These are phyloP conservation scores for Phodopus roborovskii DNA, from an alignment of 2,113 vertebrate genomes.

Conservation along the genomic window DNA sequence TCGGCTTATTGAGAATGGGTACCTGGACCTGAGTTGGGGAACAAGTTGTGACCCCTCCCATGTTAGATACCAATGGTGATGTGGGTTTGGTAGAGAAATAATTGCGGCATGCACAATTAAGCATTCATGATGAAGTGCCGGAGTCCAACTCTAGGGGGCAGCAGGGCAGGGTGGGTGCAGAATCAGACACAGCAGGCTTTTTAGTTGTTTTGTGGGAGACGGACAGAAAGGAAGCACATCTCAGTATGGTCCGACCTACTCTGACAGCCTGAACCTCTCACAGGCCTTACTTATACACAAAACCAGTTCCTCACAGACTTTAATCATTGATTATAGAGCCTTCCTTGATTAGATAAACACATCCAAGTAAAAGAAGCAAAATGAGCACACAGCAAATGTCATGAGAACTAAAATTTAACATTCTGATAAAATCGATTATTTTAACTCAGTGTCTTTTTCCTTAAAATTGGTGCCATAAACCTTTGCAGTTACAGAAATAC, in stretches of 20 bases:
- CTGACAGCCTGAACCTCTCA: not conserved
- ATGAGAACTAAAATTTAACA: not conserved
- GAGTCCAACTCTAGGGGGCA: not conserved
- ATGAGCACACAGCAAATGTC: constrained; percentile 38
- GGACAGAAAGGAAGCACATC: not conserved
- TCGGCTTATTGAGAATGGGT: not conserved
- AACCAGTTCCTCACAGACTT: not conserved
- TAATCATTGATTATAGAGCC: not conserved
- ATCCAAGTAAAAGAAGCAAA: not conserved
- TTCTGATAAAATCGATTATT: not conserved
- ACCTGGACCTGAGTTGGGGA: not conserved
- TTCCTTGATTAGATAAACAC: not conserved
- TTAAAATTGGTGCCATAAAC: not conserved
- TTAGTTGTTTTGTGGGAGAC: not conserved
- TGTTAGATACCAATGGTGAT: not conserved
- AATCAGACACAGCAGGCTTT: not conserved
- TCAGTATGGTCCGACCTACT: not conserved
- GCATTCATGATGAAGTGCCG: not conserved
- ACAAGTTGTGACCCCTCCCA: not conserved
- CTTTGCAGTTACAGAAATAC: not conserved
- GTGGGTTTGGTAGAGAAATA: not conserved
- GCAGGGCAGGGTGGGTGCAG: not conserved
- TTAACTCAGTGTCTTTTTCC: not conserved
- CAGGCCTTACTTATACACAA: not conserved
- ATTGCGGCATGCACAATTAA: not conserved